These are phyloP conservation scores for Seladonia tumulorum DNA, from an alignment of 2,888 invertebrate species.

Conservation along the genomic window DNA sequence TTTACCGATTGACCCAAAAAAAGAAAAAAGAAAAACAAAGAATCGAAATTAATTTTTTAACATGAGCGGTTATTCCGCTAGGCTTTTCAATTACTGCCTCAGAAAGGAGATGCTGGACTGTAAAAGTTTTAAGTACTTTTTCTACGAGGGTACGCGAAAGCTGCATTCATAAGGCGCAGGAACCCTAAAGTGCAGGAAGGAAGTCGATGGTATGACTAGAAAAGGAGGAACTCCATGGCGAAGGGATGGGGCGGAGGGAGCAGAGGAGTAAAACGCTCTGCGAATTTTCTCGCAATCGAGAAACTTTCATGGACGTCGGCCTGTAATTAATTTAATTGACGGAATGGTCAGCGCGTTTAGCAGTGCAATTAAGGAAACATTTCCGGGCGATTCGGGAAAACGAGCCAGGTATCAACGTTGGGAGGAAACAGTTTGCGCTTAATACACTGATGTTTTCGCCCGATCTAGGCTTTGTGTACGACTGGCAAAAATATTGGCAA, in stretches of 20 bases:
- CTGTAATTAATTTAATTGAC: conserved; percentile 75
- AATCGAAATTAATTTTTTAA: conserved; percentile 38
- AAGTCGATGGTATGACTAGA: conserved; percentile 47
- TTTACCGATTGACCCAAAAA: neutral
- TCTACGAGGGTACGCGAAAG: conserved; percentile 52
- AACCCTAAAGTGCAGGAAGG: conserved; percentile 46
- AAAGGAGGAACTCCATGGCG: conserved; percentile 19
- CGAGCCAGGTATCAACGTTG: neutral
- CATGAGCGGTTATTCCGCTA: conserved; percentile 40
- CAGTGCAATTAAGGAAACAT: conserved; percentile 31
- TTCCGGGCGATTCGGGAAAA: conserved; percentile 20
- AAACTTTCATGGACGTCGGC: conserved; percentile 64
- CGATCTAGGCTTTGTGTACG: neutral
- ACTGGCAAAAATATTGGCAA: neutral
- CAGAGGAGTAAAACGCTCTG: conserved; percentile 32
- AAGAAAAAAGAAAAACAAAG: neutral
- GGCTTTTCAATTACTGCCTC: conserved; percentile 60
- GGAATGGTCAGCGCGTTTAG: conserved; percentile 58
- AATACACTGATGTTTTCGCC: neutral
- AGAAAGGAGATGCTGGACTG: conserved; percentile 40
- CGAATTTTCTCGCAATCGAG: conserved; percentile 68
- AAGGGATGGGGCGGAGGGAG: neutral
- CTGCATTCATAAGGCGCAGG: conserved; percentile 58
- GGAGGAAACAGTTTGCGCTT: neutral
- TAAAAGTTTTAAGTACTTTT: conserved; percentile 70